Percentiles rank a stretch among this genome's conserved stretches.
These are phyloP conservation scores for Pteropus rufus DNA, from an alignment of 2,797 vertebrate genomes.

Conservation along the genomic window DNA sequence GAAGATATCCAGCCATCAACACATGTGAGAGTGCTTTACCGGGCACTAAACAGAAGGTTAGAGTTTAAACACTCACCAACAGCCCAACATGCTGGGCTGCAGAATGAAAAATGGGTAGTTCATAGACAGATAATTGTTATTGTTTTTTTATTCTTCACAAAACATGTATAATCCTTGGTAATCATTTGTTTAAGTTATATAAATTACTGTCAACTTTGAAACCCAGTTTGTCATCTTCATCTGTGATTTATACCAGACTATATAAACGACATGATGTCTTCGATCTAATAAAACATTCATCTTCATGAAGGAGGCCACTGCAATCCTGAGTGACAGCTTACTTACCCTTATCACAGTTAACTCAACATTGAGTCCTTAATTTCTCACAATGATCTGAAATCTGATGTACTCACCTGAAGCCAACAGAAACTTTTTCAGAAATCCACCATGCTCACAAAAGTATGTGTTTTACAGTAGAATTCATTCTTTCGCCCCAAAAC, in stretches of 20 bases:
- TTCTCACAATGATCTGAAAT: slow-evolving; percentile 47
- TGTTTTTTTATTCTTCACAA: slow-evolving; percentile 78
- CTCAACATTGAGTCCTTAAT: slow-evolving; percentile 45
- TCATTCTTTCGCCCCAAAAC: background rate
- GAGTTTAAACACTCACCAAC: slow-evolving; percentile 21
- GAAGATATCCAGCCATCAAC: background rate
- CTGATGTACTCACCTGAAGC: slow-evolving; percentile 34
- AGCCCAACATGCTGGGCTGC: background rate
- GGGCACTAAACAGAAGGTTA: background rate
- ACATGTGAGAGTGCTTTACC: background rate
- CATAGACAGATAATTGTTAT: slow-evolving; percentile 76
- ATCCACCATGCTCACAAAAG: background rate
- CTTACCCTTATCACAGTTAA: slow-evolving; percentile 68
- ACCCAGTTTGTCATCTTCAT: slow-evolving; percentile 73
- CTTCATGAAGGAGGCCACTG: slow-evolving; percentile 74
- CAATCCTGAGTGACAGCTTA: slow-evolving; percentile 59
- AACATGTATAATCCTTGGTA: slow-evolving; percentile 73
- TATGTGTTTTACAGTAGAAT: background rate
- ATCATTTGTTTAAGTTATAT: slow-evolving; percentile 79
- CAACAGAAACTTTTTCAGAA: slow-evolving; percentile 27
- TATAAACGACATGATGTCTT: slow-evolving; percentile 73
- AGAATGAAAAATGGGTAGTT: slow-evolving; percentile 72
- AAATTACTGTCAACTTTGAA: slow-evolving; percentile 76
- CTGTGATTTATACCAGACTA: slow-evolving; percentile 75
- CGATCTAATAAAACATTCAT: slow-evolving; percentile 74